Percentiles rank a stretch among this genome's conserved stretches.
phyloP scores from a whole-genome alignment of 2,797 vertebrate species.

The Saxicola maurus region DNA sequence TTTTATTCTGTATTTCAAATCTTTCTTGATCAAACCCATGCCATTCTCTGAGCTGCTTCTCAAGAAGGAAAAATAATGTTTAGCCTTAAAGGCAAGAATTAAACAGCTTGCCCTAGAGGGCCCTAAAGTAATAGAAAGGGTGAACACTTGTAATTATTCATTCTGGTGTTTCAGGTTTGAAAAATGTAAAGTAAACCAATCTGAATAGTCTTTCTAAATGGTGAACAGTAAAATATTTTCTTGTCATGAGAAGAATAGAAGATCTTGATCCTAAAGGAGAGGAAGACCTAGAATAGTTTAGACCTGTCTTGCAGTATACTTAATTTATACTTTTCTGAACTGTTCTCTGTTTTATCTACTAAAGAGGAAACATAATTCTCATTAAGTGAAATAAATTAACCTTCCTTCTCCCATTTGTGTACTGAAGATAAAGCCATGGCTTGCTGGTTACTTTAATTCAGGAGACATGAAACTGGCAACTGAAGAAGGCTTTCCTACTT shows the following conservation, averaged over 20 bases:
- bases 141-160: conserved; percentile 3
- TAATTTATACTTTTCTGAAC: not conserved
- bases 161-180: conserved; percentile 15
- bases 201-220: not conserved
- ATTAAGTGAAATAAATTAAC: not conserved
- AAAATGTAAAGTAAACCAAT: not conserved
- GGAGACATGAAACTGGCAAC: not conserved
- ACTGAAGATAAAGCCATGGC: not conserved
- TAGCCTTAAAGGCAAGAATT: conserved; percentile 22
- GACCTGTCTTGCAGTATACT: not conserved
- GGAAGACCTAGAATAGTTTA: not conserved
- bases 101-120: conserved; percentile 23
- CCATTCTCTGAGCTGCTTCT: conserved; percentile 1
- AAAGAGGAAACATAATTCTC: not conserved
- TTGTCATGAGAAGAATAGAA: not conserved
- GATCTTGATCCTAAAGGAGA: not conserved
- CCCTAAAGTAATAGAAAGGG: not conserved
- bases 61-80: not conserved
- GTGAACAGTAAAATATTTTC: not conserved
- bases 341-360: not conserved
- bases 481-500: not conserved
- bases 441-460: not conserved
- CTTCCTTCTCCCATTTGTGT: not conserved
- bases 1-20: conserved; percentile 26
- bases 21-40: conserved; percentile 19